Evolutionary conservation across 1,140 invertebrate genomes (phyloP), one percentile per base, ranked within the genome.

Genomic region (Xylocopa sonorina): DNA sequence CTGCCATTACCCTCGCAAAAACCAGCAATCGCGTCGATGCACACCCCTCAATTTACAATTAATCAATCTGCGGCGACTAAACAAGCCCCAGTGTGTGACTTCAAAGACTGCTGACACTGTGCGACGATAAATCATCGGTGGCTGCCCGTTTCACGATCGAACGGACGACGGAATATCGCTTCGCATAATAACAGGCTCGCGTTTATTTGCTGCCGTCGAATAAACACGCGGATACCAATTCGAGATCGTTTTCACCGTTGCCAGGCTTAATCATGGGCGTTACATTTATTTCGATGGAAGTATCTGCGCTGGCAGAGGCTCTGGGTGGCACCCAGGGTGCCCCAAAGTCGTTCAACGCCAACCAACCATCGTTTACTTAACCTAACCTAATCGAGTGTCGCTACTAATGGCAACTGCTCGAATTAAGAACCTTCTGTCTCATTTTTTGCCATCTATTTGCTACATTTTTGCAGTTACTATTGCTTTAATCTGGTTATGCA

Each of bases 131-230:
- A 77, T 77, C 74, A 77, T 77, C 41, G 29, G 10, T 7, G 62
- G 27, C 41, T 24, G 0, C 38, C 43, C 57, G 57, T 34, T 60
- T 24, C 32, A 67, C 50, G 62, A 67, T 46, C 62, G 24, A 48
- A 27, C 53, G 48, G 74, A 77, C 50, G 53, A 41, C 43, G 75
- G 24, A 60, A 69, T 77, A 77, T 77, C 64, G 43, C 53, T n/a
- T 1, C 4, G 55, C 32, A 71, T 77, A 77, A 77, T 77, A 68
- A 77, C 66, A 77, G 66, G 51, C n/a, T n/a, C 41, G 9, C 51
- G 75, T 77, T 77, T 69, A 77, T 77, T 77, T 69, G 53, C 66
- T 24, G 24, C n/a, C 14, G 43, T 69, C 66, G 75, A 69, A 77
- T 77, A 77, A 77, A 77, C 75, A 69, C 68, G 29, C 73, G 12